Evolutionary conservation across 2,888 invertebrate genomes (phyloP).

Genomic region (Amphipyra tragopoginis): DNA sequence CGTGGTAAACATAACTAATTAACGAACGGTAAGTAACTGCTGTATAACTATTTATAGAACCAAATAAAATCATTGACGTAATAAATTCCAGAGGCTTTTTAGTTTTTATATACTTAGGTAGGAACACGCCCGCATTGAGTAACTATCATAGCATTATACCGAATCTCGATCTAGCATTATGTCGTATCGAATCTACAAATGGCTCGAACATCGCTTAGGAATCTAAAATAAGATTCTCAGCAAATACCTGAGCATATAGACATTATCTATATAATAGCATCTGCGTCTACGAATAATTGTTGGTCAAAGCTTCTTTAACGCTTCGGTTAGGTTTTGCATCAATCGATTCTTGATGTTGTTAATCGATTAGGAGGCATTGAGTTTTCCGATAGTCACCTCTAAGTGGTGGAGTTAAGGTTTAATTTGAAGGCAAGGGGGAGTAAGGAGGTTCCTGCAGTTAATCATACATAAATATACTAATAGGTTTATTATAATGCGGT

Average conservation of each 20-base stretch:
- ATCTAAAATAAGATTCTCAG: conserved; percentile 31
- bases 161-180: conserved; percentile 19
- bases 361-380: conserved; percentile 22
- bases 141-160: conserved; percentile 4
- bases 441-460: conserved; percentile 18
- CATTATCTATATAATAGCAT: conserved; percentile 47
- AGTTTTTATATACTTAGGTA: conserved; percentile 6
- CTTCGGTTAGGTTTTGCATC: conserved; percentile 50
- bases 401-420: conserved; percentile 9
- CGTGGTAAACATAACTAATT: conserved; percentile 51
- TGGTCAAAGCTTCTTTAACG: conserved; percentile 50
- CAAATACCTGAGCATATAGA: conserved; percentile 33
- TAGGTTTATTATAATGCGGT: conserved; percentile 36
- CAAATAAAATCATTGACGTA: conserved; percentile 31
- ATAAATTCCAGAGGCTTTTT: conserved; percentile 32
- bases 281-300: conserved; percentile 50
- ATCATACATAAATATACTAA: conserved; percentile 39
- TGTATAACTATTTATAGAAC: conserved; percentile 20
- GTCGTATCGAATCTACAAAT: conserved; percentile 19
- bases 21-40: conserved; percentile 38
- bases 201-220: conserved; percentile 18
- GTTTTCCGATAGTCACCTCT: conserved; percentile 15
- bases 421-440: not conserved
- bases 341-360: conserved; percentile 51
- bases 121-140: not conserved